Base-by-base conservation (phyloP, 2,888 invertebrate species). In the Idaea biselata region DNA sequence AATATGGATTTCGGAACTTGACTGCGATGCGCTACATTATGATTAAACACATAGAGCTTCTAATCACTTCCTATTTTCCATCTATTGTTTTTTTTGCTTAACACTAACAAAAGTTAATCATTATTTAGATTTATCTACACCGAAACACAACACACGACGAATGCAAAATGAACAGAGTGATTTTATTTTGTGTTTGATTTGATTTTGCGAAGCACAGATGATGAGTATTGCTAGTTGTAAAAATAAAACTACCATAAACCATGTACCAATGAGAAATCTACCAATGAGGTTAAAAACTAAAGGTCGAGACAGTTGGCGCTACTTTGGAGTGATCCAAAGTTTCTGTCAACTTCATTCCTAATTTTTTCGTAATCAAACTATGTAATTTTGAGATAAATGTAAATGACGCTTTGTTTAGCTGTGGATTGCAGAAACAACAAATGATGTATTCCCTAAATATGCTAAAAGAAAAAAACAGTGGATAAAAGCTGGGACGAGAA, bases 111-210 rank as follows among this genome's bases (percentile, higher is more conserved):
- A 73, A 82, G 83, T 84, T 83, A 85, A 72, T 68, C 62, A 78
- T 73, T 83, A 87, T 88, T 55, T 56, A 18, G 69, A 68, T 81
- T 79, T 76, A 80, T 79, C 77, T 80, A 75, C 75, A 79, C 75
- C 78, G 80, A 83, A 85, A 87, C 88, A 89, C 90, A 86, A 88
- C 89, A 87, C 85, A 88, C 87, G 85, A 85, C 86, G 90, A 87
- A 84, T 82, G 87, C 87, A 88, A 91, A 88, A 89, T 87, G 88
- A 88, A 81, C 81, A 88, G 86, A 91, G 90, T 92, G 88, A 88
- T 89, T 89, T 89, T 89, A 89, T 88, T 89, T 88, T 88, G 86
- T 86, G 84, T 86, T 87, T 87, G 86, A 86, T 86, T 87, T 87
- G 86, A 86, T 87, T 87, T 86, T 81, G 79, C 79, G 75, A 80